These are phyloP conservation scores for Calonectris borealis DNA, from an alignment of 2,113 vertebrate species.

Conservation along the genomic window DNA sequence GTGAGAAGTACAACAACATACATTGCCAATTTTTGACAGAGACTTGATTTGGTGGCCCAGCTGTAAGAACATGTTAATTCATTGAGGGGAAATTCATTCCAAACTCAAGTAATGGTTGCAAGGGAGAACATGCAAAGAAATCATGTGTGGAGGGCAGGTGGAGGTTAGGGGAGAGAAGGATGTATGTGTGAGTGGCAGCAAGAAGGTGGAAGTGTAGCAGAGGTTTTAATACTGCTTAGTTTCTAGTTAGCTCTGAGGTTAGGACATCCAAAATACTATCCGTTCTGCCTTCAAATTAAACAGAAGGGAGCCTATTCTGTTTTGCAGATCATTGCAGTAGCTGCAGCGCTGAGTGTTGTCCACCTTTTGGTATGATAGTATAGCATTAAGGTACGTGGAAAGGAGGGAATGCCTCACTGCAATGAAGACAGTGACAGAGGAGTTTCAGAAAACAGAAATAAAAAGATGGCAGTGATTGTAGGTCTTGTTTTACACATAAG, in stretches of 20 bases:
- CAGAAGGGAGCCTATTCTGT: neutral
- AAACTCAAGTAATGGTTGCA: neutral
- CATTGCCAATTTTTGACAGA: neutral
- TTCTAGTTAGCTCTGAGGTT: neutral
- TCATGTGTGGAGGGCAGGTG: neutral
- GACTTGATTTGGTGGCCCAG: neutral
- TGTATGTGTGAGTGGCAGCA: neutral
- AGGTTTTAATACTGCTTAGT: constrained; percentile 13
- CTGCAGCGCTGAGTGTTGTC: neutral
- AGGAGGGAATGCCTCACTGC: neutral
- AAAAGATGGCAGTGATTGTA: neutral
- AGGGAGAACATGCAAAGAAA: neutral
- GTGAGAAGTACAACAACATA: neutral
- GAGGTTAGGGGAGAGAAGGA: neutral
- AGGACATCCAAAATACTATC: neutral
- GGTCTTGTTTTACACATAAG: neutral
- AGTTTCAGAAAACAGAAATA: neutral
- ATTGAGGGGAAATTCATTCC: neutral
- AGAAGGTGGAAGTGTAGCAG: neutral
- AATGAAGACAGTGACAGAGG: neutral
- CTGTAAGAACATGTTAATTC: neutral
- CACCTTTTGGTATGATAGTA: neutral
- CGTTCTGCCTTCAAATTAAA: neutral
- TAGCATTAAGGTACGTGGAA: neutral
- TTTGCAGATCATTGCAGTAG: neutral